These are phyloP conservation scores for Diorhabda carinulata DNA, from an alignment of 1,140 invertebrate genomes.

Conservation along the genomic window DNA sequence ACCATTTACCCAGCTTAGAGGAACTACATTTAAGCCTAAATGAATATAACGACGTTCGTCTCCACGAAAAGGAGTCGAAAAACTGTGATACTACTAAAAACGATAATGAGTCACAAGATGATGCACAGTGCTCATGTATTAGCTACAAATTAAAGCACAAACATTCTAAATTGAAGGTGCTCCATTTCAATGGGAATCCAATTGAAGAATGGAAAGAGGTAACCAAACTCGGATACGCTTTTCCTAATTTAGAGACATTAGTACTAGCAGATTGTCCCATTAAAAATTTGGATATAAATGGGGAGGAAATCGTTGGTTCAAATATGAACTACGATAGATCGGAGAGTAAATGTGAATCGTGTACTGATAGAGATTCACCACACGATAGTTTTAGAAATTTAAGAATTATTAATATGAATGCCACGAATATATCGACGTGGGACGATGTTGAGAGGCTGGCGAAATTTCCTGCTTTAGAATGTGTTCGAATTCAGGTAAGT, in stretches of 20 bases:
- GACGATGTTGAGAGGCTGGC: constrained; percentile 81
- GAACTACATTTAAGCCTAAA: constrained; percentile 89
- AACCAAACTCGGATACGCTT: constrained; percentile 74
- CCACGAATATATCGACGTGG: constrained; percentile 77
- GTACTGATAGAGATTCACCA: constrained; percentile 41
- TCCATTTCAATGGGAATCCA: constrained; percentile 82
- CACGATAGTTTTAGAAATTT: constrained; percentile 61
- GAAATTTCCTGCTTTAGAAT: constrained; percentile 75
- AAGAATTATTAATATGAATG: constrained; percentile 78
- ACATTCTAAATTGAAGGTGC: constrained; percentile 64
- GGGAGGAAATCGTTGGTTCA: constrained; percentile 46
- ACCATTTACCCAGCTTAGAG: constrained; percentile 71
- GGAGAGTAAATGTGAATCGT: constrained; percentile 52
- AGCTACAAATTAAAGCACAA: constrained; percentile 48
- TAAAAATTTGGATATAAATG: constrained; percentile 54
- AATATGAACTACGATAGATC: constrained; percentile 47
- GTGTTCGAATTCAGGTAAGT: constrained; percentile 74
- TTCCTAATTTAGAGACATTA: constrained; percentile 79
- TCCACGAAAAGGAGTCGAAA: constrained; percentile 32
- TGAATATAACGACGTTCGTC: constrained; percentile 71
- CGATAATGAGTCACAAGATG: constrained; percentile 18
- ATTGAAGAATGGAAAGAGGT: constrained; percentile 78
- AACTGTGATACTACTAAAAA: constrained; percentile 28
- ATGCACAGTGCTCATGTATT: constrained; percentile 28
- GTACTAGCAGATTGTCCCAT: constrained; percentile 83